Conservation (phyloP, 2,113 vertebrate genomes). For the Semicossyphus pulcher region DNA sequence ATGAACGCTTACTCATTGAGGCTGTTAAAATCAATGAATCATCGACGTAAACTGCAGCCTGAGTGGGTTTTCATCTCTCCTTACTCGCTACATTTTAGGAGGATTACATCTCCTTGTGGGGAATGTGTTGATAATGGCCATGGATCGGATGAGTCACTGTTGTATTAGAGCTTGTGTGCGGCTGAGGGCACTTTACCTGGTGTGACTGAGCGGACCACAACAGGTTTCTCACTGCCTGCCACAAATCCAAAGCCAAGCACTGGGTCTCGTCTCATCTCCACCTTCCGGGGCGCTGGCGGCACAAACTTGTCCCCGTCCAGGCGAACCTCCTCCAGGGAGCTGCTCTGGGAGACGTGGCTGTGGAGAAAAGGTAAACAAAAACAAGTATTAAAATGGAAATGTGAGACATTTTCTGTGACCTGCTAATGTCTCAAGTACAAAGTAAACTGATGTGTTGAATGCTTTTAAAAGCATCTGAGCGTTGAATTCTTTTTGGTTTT, state of each 20-base stretch:
- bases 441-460: background rate
- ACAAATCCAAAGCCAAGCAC: slow-evolving; percentile 98
- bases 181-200: slow-evolving; percentile 87
- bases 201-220: slow-evolving; percentile 97
- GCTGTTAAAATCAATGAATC: slow-evolving; percentile 64
- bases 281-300: slow-evolving; percentile 91
- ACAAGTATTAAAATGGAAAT: background rate
- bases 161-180: slow-evolving; percentile 12
- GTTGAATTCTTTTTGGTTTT: too few relatives aligned
- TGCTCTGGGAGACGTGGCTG: slow-evolving; percentile 93
- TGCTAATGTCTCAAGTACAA: background rate
- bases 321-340: slow-evolving; percentile 93
- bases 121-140: slow-evolving; percentile 22
- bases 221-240: slow-evolving; percentile 98
- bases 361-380: background rate
- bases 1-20: slow-evolving; percentile 55
- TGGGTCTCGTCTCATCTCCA: slow-evolving; percentile 98
- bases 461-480: too few relatives aligned
- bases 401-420: background rate
- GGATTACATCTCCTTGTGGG: slow-evolving; percentile 36
- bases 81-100: slow-evolving; percentile 30
- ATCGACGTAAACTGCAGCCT: slow-evolving; percentile 33
- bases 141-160: slow-evolving; percentile 50
- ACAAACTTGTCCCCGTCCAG: slow-evolving; percentile 93
- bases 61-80: slow-evolving; percentile 17